Base-by-base conservation (phyloP, 2,888 invertebrate genomes). In the Branchinecta sandiegonensis region DNA sequence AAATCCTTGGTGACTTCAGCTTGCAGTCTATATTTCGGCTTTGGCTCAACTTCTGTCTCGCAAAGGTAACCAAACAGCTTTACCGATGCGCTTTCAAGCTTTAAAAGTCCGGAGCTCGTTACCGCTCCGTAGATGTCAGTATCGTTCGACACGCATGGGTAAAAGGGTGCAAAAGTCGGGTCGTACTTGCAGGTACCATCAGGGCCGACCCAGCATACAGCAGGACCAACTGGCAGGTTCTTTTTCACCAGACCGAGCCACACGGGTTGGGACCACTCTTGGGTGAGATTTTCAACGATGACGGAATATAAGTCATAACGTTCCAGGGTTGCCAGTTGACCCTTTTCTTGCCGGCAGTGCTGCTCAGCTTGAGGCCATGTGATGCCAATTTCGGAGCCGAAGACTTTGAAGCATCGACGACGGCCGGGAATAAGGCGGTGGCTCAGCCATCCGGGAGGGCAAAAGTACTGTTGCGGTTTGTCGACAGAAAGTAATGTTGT, bases 91-190 rank as follows among this genome's bases (percentile, higher is more conserved):
- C 23, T 23, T 17, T 56, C n/a, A 56, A 23, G 14, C 23, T 17
- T 17, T 17, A 56, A n/a, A 56, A 56, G 23, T 9, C 63, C 63
- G 9, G n/a, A 17, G n/a, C 23, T n/a, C n/a, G n/a, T 23, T 17
- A 56, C 63, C n/a, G 63, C 63, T 56, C 63, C 63, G 23, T 56
- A 56, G 8, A 56, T 56, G 63, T 56, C 14, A 56, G n/a, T n/a
- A n/a, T 56, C 23, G 8, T 56, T 56, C 23, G 10, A 17, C 23
- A 23, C 23, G 63, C 63, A 56, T 8, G 63, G 14, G 37, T 37
- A 37, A 37, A 37, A 37, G 37, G 37, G 37, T 6, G 37, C 37
- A 37, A 37, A 37, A 37, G 37, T 37, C 37, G 37, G 37, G 37
- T 37, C 37, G 6, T 37, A 6, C 37, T 37, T 37, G 37, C 37